Base-by-base conservation (phyloP, 2,113 vertebrate genomes). In the Athene noctua region DNA sequence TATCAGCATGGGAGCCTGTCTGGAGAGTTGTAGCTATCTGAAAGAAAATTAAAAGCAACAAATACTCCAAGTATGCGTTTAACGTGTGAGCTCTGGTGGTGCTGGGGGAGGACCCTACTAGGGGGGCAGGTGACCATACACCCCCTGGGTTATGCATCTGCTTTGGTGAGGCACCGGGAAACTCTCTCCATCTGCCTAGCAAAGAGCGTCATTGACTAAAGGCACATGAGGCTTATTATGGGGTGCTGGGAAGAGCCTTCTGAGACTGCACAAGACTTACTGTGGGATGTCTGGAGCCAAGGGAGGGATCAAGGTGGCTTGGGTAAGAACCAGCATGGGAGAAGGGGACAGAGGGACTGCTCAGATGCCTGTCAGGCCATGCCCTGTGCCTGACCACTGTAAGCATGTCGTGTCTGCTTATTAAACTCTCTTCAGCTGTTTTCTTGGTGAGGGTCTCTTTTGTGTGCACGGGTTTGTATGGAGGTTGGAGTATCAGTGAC, bases 401-500 rank as follows among this genome's bases (percentile, higher is more conserved):
- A 2, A 2, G 30, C 0, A 0, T 10, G 29, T 74, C 49, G 51
- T 4, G 1, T 13, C 59, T 47, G 51, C 78, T 81, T 65, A 21
- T n/a, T 66, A 54, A 80, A 30, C 23, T 57, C 62, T n/a, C 38
- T 25, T 51, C 5, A 38, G 54, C 49, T 36, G 0, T 55, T 74
- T 63, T 40, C 26, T 40, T 44, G 34, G 70, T n/a, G 12, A 71
- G 58, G 20, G 6, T 46, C 30, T 80, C 32, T n/a, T 32, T 0
- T 2, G 18, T 27, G 36, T 7, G 38, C 19, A n/a, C 0, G 14
- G 11, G 7, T 18, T 13, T 0, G 2, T 5, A 16, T 8, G 67
- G 62, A 65, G 30, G 29, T 25, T 0, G 0, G n/a, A 58, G 47
- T 15, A 22, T 9, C 46, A 8, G 11, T 6, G 67, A 5, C 2